Evolutionary conservation across 2,113 vertebrate genomes (phyloP), one percentile per base, ranked within the genome.

Genomic region (Excalfactoria chinensis): DNA sequence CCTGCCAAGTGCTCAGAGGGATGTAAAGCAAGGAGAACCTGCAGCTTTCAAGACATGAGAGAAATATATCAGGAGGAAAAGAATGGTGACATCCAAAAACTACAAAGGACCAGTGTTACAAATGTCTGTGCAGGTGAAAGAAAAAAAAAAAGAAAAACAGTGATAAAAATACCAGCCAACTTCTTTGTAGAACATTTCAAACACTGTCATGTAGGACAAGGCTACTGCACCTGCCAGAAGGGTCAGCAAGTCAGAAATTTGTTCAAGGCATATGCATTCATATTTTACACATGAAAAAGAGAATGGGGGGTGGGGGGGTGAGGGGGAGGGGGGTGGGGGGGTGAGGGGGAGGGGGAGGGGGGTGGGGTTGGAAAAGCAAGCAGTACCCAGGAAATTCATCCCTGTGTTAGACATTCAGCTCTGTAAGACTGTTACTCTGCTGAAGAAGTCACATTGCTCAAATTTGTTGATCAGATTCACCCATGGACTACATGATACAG

Each of bases 171-270:
- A 14, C 1, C 62, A 40, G 13, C 3, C 67, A 82, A 51, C 13
- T 75, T 35, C 43, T 78, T 76, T 75, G 49, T 56, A 80, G 37
- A 82, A 8, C n/a, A 46, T 83, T 91, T 88, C 30, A 85, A 83
- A 70, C 7, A 28, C 44, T 11, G 21, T 5, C 30, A 79, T 72
- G 23, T 13, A 75, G 41, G 4, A 19, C 84, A 67, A 79, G 13
- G 10, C 11, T 72, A 9, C 13, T 3, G 2, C 7, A 53, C 4
- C 1, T 13, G 40, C 14, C 3, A 20, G 21, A 80, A 72, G 13
- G 8, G 19, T 72, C 41, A 82, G 64, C 32, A 83, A 79, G 21
- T 18, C 49, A 41, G 59, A 90, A 88, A 62, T 41, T 63, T 11
- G 60, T 75, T 62, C 15, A 59, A 30, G 32, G 41, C 25, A 59